Evolutionary conservation across 1,140 invertebrate species (phyloP).

Genomic region (Drosophila pachea): DNA sequence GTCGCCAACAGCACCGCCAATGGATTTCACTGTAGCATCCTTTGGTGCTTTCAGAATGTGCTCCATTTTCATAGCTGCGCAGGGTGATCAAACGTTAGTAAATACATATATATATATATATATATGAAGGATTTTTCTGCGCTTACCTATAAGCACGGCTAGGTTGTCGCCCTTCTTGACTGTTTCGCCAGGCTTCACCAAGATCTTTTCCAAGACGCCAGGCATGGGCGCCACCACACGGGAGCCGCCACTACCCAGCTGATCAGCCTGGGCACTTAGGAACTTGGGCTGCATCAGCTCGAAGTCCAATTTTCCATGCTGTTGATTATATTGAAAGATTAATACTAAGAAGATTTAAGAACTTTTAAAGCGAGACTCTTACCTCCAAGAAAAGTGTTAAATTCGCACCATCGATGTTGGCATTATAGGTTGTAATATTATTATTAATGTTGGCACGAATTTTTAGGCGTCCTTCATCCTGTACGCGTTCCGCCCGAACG

Average conservation of each 20-base stretch:
- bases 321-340: neutral
- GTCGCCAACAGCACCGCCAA: constrained; percentile 88
- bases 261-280: constrained; percentile 67
- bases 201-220: constrained; percentile 94
- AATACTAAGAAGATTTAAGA: neutral
- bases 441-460: constrained; percentile 79
- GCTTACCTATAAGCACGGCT: constrained; percentile 85
- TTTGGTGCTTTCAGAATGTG: constrained; percentile 91
- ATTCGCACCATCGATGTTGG: constrained; percentile 80
- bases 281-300: constrained; percentile 79
- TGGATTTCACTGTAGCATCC: constrained; percentile 86
- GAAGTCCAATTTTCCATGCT: constrained; percentile 66
- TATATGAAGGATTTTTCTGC: neutral
- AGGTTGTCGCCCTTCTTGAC: constrained; percentile 88
- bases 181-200: constrained; percentile 88
- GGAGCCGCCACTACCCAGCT: constrained; percentile 58
- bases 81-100: neutral
- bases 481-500: constrained; percentile 76
- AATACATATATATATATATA: neutral
- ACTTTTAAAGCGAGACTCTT: constrained; percentile 7
- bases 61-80: constrained; percentile 99
- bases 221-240: constrained; percentile 91
- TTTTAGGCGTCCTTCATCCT: constrained; percentile 65
- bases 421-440: constrained; percentile 78
- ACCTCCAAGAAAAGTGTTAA: constrained; percentile 83